Evolutionary conservation across 2,113 vertebrate genomes (phyloP).

Genomic region (Dolichallabes microphthalmus): DNA sequence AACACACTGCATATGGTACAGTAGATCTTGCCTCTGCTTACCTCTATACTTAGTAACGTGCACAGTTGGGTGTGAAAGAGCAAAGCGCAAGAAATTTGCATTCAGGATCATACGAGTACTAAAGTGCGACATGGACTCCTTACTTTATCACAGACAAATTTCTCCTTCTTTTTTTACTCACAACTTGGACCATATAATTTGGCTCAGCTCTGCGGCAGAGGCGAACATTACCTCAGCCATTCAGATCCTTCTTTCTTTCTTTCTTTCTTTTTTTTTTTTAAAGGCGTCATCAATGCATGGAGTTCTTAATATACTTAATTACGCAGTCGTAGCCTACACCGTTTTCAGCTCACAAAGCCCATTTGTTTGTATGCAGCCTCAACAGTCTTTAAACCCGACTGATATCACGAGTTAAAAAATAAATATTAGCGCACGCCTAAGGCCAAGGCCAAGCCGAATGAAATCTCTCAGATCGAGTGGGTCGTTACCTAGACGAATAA

Average conservation of each 20-base stretch:
- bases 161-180: no score
- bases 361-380: not conserved
- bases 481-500: no score
- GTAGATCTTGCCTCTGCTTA: constrained; percentile 72
- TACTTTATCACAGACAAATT: not conserved
- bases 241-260: not conserved
- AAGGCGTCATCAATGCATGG: not conserved
- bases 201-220: not conserved
- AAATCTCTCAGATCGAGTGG: no score
- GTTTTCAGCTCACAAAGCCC: no score
- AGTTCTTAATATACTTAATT: not conserved
- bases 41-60: constrained; percentile 83
- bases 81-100: constrained; percentile 32
- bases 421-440: not conserved
- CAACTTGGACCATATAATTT: not conserved
- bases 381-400: not conserved
- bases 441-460: no score
- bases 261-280: not conserved
- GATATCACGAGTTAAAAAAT: not conserved
- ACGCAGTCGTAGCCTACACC: no score
- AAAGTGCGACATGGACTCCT: constrained; percentile 45
- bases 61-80: constrained; percentile 56
- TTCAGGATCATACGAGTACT: constrained; percentile 54
- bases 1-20: constrained; percentile 72
- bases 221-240: not conserved